Evolutionary conservation across 2,797 vertebrate genomes (phyloP).

Genomic region (Coracias cyanogaster): DNA sequence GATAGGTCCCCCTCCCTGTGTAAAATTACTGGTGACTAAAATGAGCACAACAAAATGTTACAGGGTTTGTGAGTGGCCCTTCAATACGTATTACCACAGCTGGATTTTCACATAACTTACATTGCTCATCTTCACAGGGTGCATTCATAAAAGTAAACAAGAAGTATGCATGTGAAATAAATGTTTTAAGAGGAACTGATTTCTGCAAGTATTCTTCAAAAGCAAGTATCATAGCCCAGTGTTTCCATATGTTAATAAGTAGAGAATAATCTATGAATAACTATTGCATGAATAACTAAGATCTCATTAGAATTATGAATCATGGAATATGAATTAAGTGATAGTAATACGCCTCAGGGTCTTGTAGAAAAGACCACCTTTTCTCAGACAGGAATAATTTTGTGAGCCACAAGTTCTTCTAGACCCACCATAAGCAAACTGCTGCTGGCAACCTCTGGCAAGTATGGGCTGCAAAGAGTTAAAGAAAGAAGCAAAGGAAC

Average conservation of each 20-base stretch:
- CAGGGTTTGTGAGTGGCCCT: neutral
- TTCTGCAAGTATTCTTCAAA: slow-evolving; percentile 36
- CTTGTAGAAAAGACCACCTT: neutral
- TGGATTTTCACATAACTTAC: neutral
- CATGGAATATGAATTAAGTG: slow-evolving; percentile 30
- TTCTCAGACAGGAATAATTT: neutral
- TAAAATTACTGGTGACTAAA: neutral
- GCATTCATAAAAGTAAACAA: neutral
- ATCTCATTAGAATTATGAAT: slow-evolving; percentile 46
- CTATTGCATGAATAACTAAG: slow-evolving; percentile 31
- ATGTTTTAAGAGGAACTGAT: neutral
- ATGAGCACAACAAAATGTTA: neutral
- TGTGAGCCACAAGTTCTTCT: neutral
- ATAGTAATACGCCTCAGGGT: neutral
- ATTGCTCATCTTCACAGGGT: neutral
- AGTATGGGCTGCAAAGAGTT: neutral
- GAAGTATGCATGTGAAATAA: neutral
- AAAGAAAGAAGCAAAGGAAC: neutral
- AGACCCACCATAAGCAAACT: neutral
- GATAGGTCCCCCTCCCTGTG: neutral
- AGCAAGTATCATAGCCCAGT: neutral
- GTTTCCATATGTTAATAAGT: slow-evolving; percentile 9
- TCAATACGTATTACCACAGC: neutral
- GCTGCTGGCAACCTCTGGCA: neutral
- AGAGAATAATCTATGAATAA: slow-evolving; percentile 51